Evolutionary conservation across 2,888 invertebrate genomes (phyloP).

Genomic region (Aelia acuminata): DNA sequence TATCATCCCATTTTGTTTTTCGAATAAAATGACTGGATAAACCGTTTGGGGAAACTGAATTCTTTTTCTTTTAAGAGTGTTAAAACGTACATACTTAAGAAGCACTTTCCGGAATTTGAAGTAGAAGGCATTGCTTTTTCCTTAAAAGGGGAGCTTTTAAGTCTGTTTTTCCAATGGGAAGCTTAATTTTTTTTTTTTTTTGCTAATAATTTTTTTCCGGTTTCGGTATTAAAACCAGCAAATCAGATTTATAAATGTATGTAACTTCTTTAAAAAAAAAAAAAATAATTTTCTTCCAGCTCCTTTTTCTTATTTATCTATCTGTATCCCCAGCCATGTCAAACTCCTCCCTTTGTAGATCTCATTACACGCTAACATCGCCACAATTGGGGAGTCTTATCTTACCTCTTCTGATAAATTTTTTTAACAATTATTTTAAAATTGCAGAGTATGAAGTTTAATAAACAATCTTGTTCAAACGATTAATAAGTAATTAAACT

Average conservation of each 20-base stretch:
- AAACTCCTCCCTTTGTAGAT: too few relatives aligned
- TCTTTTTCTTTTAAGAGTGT: neutral
- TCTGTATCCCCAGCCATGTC: too few relatives aligned
- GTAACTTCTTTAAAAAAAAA: too few relatives aligned
- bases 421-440: too few relatives aligned
- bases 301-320: too few relatives aligned
- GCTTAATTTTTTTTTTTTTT: neutral
- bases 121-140: conserved; percentile 12
- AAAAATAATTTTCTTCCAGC: too few relatives aligned
- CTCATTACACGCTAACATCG: too few relatives aligned
- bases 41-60: neutral
- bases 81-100: conserved; percentile 41
- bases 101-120: conserved; percentile 29
- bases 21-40: neutral
- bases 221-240: neutral
- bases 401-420: too few relatives aligned
- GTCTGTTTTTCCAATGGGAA: conserved; percentile 11
- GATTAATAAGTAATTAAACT: too few relatives aligned
- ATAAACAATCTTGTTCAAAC: too few relatives aligned
- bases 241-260: neutral
- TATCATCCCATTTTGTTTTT: neutral
- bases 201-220: neutral
- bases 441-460: too few relatives aligned
- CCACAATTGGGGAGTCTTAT: too few relatives aligned
- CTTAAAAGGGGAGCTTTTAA: neutral